phyloP scores from a whole-genome alignment of 2,888 invertebrate species.

The Caenorhabditis sp. region DNA sequence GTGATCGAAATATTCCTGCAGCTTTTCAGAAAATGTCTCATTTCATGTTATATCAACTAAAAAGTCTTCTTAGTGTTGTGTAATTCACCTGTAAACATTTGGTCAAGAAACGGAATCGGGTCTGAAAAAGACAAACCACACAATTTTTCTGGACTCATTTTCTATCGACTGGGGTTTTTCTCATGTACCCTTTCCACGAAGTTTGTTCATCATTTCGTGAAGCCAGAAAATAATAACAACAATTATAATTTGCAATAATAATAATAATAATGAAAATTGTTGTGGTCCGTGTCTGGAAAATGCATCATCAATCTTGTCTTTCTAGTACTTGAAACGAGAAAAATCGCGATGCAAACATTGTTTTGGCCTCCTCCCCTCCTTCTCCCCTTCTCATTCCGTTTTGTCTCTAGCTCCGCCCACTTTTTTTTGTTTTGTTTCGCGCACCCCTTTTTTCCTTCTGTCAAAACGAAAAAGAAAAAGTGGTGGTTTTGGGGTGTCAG shows the following conservation, averaged over 20 bases:
- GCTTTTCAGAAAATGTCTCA: no score
- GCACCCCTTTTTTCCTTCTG: background rate
- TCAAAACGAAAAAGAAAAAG: background rate
- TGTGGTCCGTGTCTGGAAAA: background rate
- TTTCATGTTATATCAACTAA: no score
- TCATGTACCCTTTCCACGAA: background rate
- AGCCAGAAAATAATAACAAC: background rate
- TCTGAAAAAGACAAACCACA: no score
- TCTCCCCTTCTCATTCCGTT: background rate
- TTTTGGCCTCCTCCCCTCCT: background rate
- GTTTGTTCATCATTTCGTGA: background rate
- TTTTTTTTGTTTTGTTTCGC: background rate
- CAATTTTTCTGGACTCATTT: background rate
- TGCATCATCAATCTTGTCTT: background rate
- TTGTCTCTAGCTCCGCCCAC: background rate
- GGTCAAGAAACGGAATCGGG: no score
- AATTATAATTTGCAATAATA: background rate
- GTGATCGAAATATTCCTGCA: no score
- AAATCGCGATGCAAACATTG: background rate
- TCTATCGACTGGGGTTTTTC: constrained; percentile 2
- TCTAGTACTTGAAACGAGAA: background rate
- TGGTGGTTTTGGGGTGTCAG: background rate
- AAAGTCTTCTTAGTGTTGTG: no score
- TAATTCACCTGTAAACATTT: no score
- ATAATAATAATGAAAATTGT: no score